Base-by-base conservation (phyloP, 2,113 vertebrate genomes). In the Rhinichthys klamathensis region DNA sequence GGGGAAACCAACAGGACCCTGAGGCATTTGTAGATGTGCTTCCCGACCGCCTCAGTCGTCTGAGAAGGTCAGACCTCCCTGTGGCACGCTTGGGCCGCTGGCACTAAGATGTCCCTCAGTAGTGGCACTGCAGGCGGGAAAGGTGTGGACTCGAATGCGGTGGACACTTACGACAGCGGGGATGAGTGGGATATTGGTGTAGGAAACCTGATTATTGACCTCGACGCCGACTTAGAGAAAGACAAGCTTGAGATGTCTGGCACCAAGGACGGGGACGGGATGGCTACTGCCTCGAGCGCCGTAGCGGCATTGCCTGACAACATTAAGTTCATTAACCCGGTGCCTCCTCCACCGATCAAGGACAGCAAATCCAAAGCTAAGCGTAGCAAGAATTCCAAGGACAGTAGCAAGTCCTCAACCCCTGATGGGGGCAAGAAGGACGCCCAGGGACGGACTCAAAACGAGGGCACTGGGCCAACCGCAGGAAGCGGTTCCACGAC, bases 81-180 rank as follows among this genome's bases (percentile, higher is more conserved):
- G 93, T 93, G 93, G 93, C 93, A 94, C 92, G 88, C 91, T 94
- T 96, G 96, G 97, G 95, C 95, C 87, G 95, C 96, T 98, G 97
- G 97, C 95, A 98, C 96, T 99, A 99, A 99, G 96, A 99, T 99
- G 98, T 99, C 98, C 98, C 98, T 99, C 97, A 99, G 98, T 97
- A 96, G 97, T 96, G 97, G 97, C 97, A 96, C 97, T 98, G 96
- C 97, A 97, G 97, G 97, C 97, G 98, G 97, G 98, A 99, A 99
- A 99, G 98, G 97, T 97, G 97, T 98, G 90, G 98, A 99, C 96
- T 96, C 97, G 87, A 99, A 98, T 96, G 97, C 98, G 92, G 98
- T 99, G 95, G 98, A 99, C 95, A 98, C 98, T 90, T 99, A 99
- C 82, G 98, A 99, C 95, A 99, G 98, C 90, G 98, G 98, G 93